Evolutionary conservation across 23 tunicate genomes (phyloP), one percentile per base, ranked within the genome.

Genomic region (Clavelina lepadiformis): DNA sequence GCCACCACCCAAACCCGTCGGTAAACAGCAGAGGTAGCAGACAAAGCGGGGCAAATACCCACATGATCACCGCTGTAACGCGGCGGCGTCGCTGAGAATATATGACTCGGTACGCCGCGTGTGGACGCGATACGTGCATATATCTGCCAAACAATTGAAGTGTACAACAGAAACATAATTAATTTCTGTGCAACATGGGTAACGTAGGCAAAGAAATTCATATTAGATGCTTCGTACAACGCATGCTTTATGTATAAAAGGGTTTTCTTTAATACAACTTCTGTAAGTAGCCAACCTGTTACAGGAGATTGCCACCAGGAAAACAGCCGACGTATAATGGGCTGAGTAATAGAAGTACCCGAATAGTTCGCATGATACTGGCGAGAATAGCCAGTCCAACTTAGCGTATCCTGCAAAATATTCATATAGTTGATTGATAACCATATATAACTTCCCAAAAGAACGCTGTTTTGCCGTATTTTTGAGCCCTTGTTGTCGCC

Each of bases 231-330:
- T n/a, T n/a, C n/a, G n/a, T n/a, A n/a, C n/a, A n/a, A n/a, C n/a
- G n/a, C n/a, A n/a, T n/a, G n/a, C n/a, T n/a, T n/a, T n/a, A n/a
- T n/a, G n/a, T n/a, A n/a, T n/a, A n/a, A n/a, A n/a, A n/a, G n/a
- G n/a, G n/a, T n/a, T n/a, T n/a, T n/a, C n/a, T n/a, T n/a, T n/a
- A n/a, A n/a, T n/a, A n/a, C n/a, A n/a, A n/a, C n/a, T n/a, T n/a
- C n/a, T n/a, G n/a, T n/a, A n/a, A n/a, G n/a, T n/a, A n/a, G 60
- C 36, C 19, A 37, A 76, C 82, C 82, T 76, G 56, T 76, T 76
- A 46, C 55, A 54, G 2, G 82, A 63, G 13, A 76, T 76, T 23
- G 56, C 26, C 30, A 76, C 50, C 2, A 76, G 73, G 35, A 62
- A 45, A 15, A 76, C 28, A 15, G 73, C 46, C 4, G 82, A 76